These are phyloP conservation scores for Odontophorus gujanensis DNA, from an alignment of 2,113 vertebrate genomes.

Conservation along the genomic window DNA sequence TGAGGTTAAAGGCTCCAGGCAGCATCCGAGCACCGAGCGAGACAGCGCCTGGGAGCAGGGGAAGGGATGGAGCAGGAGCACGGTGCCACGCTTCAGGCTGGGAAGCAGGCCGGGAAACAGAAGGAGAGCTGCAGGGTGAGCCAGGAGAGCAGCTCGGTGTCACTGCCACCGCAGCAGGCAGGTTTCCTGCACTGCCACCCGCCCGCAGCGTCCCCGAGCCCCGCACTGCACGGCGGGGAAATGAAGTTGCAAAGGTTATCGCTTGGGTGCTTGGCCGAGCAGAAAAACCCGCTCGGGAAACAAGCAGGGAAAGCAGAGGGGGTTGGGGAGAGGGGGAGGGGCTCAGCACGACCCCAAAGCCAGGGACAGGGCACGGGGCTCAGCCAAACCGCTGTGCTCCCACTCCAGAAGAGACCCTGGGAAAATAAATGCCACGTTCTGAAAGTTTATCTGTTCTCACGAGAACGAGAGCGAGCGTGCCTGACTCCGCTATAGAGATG, in stretches of 20 bases:
- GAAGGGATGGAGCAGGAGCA: neutral
- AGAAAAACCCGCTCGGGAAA: neutral
- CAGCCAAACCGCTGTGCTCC: neutral
- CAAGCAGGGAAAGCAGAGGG: neutral
- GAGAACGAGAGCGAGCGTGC: neutral
- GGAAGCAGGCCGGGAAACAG: neutral
- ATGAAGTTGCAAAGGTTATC: slow-evolving; percentile 20
- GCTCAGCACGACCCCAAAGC: neutral
- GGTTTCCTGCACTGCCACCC: neutral
- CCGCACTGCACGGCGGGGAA: neutral
- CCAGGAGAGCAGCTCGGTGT: neutral
- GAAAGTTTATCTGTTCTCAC: slow-evolving; percentile 38
- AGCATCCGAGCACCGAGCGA: rapidly evolving
- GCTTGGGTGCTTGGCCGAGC: neutral
- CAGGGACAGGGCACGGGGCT: neutral
- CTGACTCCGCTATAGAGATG: neutral
- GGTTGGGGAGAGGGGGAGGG: rapidly evolving
- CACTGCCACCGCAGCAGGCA: rapidly evolving
- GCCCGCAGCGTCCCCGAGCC: neutral
- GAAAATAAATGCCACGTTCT: slow-evolving; percentile 34
- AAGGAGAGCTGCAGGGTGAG: neutral
- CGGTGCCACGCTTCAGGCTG: neutral
- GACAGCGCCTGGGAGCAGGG: neutral
- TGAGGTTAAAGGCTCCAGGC: neutral
- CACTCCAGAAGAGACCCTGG: neutral